Evolutionary conservation across 92 coral and sea anemone genomes (phyloP), one percentile per base, ranked within the genome.

Genomic region (Porites rus): DNA sequence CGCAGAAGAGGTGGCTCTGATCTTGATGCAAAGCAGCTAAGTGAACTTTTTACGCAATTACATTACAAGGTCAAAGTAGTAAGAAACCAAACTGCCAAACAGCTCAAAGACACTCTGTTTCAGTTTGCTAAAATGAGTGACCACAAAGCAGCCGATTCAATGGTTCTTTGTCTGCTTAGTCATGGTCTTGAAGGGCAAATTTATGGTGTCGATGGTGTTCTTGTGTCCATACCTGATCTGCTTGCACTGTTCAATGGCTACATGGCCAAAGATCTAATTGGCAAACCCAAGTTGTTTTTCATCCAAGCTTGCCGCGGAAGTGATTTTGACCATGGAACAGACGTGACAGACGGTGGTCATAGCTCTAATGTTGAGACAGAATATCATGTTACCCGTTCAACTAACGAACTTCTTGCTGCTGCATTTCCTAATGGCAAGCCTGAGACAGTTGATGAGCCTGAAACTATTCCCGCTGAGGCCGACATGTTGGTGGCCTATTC

Each of bases 231-330:
- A 28, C 77, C 90, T 2, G 96, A 97, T 17, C 83, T 97, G 12
- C 85, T 96, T 14, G 84, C 93, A 8, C 81, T 91, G 95, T 97
- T 97, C 87, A 97, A 97, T 78, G 99, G 99, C 6, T 77, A 92
- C 75, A 87, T 86, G 76, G 96, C 99, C 17, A 95, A 92, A 69
- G 85, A 95, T 77, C 93, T 97, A 58, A 84, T 97, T 9, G 98
- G 99, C 9, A 97, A 97, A 74, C 99, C 99, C 19, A 97, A 97
- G 85, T 66, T 97, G 22, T 95, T 97, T 76, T 97, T 97, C 68
- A 91, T 97, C 1, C 99, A 97, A 84, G 99, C 99, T 4, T 97
- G 99, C 68, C 90, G 99, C 31, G 99, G 99, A 65, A 96, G 98
- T 64, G 96, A 92, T 22, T 92, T 80, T 59, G 99, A 97, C 74